phyloP scores from a whole-genome alignment of 2,888 invertebrate species.

The Erebia ligea region DNA sequence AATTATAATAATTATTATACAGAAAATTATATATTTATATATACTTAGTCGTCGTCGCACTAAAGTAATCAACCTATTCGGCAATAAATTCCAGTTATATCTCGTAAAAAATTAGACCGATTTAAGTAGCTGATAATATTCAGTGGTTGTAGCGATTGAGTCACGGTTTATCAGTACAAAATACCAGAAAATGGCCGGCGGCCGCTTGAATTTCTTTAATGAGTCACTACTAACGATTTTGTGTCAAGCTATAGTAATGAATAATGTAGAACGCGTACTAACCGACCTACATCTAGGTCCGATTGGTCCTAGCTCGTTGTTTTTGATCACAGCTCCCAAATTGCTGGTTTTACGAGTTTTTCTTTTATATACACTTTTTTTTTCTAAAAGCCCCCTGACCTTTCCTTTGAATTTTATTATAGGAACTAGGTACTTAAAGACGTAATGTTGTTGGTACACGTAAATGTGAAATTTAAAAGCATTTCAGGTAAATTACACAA shows the following conservation, averaged over 20 bases:
- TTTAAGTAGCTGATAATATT: slow-evolving; percentile 20
- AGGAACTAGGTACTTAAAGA: slow-evolving; percentile 13
- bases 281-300: slow-evolving; percentile 65
- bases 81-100: slow-evolving; percentile 14
- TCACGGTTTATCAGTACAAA: slow-evolving; percentile 43
- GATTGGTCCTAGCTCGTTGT: slow-evolving; percentile 46
- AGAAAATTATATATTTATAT: too few relatives aligned
- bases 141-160: slow-evolving; percentile 31
- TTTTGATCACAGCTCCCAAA: slow-evolving; percentile 42
- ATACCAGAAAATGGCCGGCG: slow-evolving; percentile 44
- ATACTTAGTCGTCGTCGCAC: not conserved
- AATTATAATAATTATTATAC: too few relatives aligned
- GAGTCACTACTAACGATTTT: slow-evolving; percentile 78
- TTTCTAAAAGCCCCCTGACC: not conserved
- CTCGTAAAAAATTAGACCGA: slow-evolving; percentile 9
- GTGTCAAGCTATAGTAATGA: slow-evolving; percentile 72
- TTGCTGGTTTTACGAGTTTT: slow-evolving; percentile 11
- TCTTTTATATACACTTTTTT: slow-evolving; percentile 11
- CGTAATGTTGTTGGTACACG: slow-evolving; percentile 16
- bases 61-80: not conserved
- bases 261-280: slow-evolving; percentile 69
- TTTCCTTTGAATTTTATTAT: not conserved
- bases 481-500: not conserved
- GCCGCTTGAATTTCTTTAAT: slow-evolving; percentile 65
- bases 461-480: slow-evolving; percentile 4